phyloP scores from a whole-genome alignment of 2,113 vertebrate species.

The Poicephalus gulielmi region DNA sequence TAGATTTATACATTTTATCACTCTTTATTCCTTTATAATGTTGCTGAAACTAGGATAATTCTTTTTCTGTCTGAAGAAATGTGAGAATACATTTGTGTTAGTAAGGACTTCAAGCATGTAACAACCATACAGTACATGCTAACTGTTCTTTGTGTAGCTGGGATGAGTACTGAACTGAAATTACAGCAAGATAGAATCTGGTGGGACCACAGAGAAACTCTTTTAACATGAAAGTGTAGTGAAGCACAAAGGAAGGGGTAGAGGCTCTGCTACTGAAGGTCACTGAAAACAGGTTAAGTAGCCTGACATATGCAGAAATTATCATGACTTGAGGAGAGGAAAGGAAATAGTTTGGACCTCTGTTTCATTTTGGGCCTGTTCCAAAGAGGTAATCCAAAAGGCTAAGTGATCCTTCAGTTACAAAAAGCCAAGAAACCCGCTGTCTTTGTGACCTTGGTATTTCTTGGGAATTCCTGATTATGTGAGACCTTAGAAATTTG shows the following conservation, averaged over 20 bases:
- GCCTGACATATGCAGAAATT: background rate
- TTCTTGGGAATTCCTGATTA: accelerated
- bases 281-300: background rate
- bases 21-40: background rate
- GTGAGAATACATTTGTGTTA: background rate
- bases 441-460: background rate
- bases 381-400: background rate
- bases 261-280: background rate
- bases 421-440: background rate
- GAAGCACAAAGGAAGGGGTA: background rate
- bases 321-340: background rate
- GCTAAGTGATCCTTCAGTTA: background rate
- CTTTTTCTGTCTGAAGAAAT: background rate
- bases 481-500: background rate
- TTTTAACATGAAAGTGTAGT: background rate
- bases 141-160: background rate
- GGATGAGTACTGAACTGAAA: background rate
- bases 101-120: background rate
- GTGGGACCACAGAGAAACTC: background rate
- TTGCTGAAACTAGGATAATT: background rate
- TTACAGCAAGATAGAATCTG: background rate
- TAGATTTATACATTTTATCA: background rate
- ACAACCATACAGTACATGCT: background rate
- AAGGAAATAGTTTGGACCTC: background rate
- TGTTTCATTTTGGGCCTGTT: background rate